Evolutionary conservation across 2,888 invertebrate species (phyloP).

Genomic region (Microctonus aethiopoides): DNA sequence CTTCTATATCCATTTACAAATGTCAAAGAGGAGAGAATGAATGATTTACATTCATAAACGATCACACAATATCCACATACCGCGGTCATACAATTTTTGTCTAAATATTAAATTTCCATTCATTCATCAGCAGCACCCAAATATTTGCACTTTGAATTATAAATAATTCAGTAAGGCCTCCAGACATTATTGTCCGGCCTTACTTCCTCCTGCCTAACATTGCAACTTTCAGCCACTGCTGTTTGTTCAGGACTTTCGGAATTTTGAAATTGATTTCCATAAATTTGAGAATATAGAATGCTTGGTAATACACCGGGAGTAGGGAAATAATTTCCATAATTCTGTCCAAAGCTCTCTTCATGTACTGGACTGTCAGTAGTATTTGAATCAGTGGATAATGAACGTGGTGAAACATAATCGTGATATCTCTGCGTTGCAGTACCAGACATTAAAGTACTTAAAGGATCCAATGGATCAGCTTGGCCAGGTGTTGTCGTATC

Average conservation of each 20-base stretch:
- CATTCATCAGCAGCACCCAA: background rate
- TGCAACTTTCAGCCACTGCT: constrained; percentile 60
- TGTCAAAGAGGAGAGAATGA: constrained; percentile 1
- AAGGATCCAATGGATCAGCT: constrained; percentile 61
- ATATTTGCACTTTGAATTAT: constrained; percentile 3
- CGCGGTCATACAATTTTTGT: constrained; percentile 21
- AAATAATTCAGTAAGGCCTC: constrained; percentile 60
- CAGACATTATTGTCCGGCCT: constrained; percentile 65
- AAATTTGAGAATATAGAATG: constrained; percentile 84
- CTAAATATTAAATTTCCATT: constrained; percentile 3
- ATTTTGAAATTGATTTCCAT: constrained; percentile 70
- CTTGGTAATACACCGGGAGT: constrained; percentile 81
- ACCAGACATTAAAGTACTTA: constrained; percentile 60
- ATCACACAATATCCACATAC: background rate
- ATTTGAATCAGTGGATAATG: constrained; percentile 84
- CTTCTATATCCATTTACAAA: constrained; percentile 7
- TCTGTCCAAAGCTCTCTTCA: constrained; percentile 74
- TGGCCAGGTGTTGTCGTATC: constrained; percentile 75
- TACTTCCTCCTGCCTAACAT: constrained; percentile 63
- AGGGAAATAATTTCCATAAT: constrained; percentile 75
- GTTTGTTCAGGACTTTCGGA: constrained; percentile 62
- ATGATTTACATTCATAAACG: background rate
- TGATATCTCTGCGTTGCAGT: constrained; percentile 60
- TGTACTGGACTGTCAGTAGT: constrained; percentile 87
- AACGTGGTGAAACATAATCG: constrained; percentile 72